Evolutionary conservation across 2,888 invertebrate species (phyloP).

Genomic region (Drosophila merina): DNA sequence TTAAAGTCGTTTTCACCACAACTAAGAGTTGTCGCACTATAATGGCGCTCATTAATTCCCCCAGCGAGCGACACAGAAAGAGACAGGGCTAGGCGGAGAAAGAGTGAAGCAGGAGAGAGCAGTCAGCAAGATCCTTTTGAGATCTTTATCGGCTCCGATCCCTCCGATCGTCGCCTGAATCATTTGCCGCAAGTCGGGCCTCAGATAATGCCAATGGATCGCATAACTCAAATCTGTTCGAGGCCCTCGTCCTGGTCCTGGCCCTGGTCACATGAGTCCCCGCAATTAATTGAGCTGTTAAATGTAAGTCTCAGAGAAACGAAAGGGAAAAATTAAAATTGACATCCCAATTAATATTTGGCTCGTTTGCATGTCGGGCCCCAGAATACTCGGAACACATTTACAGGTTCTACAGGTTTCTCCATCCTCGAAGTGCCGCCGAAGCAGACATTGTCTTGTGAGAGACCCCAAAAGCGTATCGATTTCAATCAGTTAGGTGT

Average conservation of each 20-base stretch:
- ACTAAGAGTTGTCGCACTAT: constrained; percentile 82
- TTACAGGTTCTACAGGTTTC: constrained; percentile 63
- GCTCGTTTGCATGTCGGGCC: constrained; percentile 63
- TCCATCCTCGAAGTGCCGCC: constrained; percentile 3
- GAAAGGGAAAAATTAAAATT: constrained; percentile 80
- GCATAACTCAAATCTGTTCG: constrained; percentile 70
- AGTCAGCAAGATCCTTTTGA: constrained; percentile 82
- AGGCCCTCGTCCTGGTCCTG: constrained; percentile 27
- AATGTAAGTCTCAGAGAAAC: constrained; percentile 77
- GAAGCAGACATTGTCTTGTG: constrained; percentile 11
- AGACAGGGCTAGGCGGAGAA: constrained; percentile 17
- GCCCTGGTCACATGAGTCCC: constrained; percentile 47
- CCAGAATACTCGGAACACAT: constrained; percentile 38
- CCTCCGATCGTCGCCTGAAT: constrained; percentile 63
- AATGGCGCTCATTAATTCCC: constrained; percentile 80
- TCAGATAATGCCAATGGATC: constrained; percentile 76
- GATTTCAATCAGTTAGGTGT: constrained; percentile 45
- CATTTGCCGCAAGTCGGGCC: constrained; percentile 67
- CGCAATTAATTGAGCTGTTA: constrained; percentile 78
- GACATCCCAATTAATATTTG: constrained; percentile 80
- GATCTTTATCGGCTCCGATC: constrained; percentile 79
- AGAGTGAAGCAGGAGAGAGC: constrained; percentile 48
- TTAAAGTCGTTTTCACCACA: constrained; percentile 83
- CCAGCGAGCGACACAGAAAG: constrained; percentile 6
- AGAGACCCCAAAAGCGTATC: constrained; percentile 18